A percentile compares a stretch with the other conserved stretches of the same genome.
Evolutionary conservation across 53 echinoderm and acorn worm species (phyloP).

Genomic region (Luidia sarsii): DNA sequence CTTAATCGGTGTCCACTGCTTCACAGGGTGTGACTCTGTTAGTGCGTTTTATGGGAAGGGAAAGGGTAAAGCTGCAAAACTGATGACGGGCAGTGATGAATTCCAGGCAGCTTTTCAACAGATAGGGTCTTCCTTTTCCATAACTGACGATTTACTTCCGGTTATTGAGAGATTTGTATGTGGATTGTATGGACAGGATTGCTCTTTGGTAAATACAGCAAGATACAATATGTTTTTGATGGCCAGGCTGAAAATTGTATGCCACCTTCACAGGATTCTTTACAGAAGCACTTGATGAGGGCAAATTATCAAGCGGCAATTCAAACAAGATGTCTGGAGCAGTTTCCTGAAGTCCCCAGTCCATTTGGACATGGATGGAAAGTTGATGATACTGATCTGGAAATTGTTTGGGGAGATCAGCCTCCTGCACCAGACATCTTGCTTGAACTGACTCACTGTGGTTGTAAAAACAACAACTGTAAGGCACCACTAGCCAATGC

Average conservation of each 20-base stretch:
- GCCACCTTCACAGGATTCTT: conserved; percentile 69
- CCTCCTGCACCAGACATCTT: conserved; percentile 52
- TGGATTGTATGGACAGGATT: conserved; percentile 35
- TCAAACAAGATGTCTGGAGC: conserved; percentile 26
- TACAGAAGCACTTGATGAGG: conserved; percentile 52
- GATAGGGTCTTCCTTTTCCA: conserved; percentile 14
- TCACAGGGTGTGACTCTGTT: conserved; percentile 71
- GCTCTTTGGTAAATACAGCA: conserved; percentile 36
- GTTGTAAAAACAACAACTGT: conserved; percentile 33
- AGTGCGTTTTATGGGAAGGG: conserved; percentile 75
- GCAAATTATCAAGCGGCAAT: conserved; percentile 72
- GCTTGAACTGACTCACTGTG: conserved; percentile 40
- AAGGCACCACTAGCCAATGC: conserved; percentile 4
- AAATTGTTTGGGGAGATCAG: conserved; percentile 40
- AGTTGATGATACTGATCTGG: conserved; percentile 2
- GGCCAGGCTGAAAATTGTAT: conserved; percentile 33
- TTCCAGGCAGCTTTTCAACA: conserved; percentile 1
- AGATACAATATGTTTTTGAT: conserved; percentile 35
- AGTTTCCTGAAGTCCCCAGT: conserved; percentile 12
- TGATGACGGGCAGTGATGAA: no score
- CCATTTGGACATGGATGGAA: conserved; percentile 60
- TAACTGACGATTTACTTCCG: neutral
- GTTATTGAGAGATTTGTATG: conserved; percentile 38
- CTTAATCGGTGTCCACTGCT: conserved; percentile 62
- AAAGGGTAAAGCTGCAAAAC: neutral